Conservation (phyloP, 2,797 vertebrate genomes). For the Hylomyscus alleni region DNA sequence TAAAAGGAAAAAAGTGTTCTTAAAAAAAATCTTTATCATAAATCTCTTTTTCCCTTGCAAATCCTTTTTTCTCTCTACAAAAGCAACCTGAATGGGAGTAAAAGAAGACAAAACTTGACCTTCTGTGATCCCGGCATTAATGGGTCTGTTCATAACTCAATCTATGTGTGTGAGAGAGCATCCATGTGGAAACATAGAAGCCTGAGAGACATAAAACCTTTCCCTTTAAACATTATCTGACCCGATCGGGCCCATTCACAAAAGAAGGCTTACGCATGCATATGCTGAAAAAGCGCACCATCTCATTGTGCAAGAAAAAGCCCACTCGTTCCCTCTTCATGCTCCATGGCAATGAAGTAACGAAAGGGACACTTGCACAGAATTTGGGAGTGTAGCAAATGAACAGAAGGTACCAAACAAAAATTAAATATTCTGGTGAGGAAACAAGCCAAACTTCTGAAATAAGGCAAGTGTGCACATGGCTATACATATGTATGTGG, state of each 20-base stretch:
- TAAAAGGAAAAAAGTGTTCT: constrained; percentile 84
- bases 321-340: constrained; percentile 88
- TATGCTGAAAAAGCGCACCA: constrained; percentile 89
- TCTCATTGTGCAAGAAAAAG: constrained; percentile 88
- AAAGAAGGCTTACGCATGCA: constrained; percentile 91
- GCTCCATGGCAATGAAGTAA: constrained; percentile 86
- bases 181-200: constrained; percentile 92
- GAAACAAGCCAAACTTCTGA: constrained; percentile 70
- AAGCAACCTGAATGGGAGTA: constrained; percentile 91
- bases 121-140: constrained; percentile 92
- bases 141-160: constrained; percentile 94
- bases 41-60: constrained; percentile 88
- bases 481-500: background rate
- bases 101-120: constrained; percentile 94
- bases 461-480: constrained; percentile 64
- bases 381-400: constrained; percentile 82
- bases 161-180: constrained; percentile 92
- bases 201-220: constrained; percentile 91
- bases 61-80: constrained; percentile 88
- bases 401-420: constrained; percentile 73
- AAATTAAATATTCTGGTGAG: constrained; percentile 3
- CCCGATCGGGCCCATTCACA: constrained; percentile 91
- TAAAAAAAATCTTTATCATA: constrained; percentile 89
- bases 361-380: constrained; percentile 89
- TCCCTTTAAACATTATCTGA: constrained; percentile 93